Base-by-base conservation (phyloP, 2,888 invertebrate genomes). In the Aleiodes testaceus region DNA sequence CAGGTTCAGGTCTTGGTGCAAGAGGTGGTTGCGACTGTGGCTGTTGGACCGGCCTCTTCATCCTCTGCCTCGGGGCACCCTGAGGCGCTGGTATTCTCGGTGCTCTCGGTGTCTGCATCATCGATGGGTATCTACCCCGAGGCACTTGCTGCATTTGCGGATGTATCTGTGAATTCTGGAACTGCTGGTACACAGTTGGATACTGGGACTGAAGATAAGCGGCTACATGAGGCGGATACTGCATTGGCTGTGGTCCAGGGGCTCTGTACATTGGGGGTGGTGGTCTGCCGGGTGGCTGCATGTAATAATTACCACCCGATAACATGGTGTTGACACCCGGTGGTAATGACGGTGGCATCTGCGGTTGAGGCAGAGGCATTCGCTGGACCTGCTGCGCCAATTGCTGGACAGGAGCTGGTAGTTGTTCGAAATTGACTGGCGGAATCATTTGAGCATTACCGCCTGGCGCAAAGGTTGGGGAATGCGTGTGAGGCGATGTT, bases 361-460 rank as follows among this genome's bases (percentile, higher is more conserved):
- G 86, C 12, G 81, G 69, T 73, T 85, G 85, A 3, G 55, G 55
- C 70, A 86, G 78, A 16, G 87, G 86, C 87, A 87, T 87, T 18
- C 87, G 80, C 72, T 86, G 87, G 20, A 87, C 86, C 75, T 87
- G 87, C 65, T 87, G 87, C 2, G 87, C 87, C 63, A 88, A 74
- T 73, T 88, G 87, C 67, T 88, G 88, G 5, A 87, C 87, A 2
- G 87, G 87, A 11, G 87, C 86, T 1, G 87, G 87, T 47, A 87
- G 70, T 72, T 86, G 86, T 16, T 87, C 87, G 53, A 87, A 81
- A 75, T 84, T 87, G 5, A 86, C 83, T 3, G 86, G 86, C 1
- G 86, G 80, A 59, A 84, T 80, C 66, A 81, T 76, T 49, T 81
- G 81, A 36, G 44, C 7, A 22, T 69, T 74, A 26, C 47, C 68